These are phyloP conservation scores for Rhopilema esculentum DNA, from an alignment of 30 jellyfish, hydroid and myxozoan species.

Conservation along the genomic window DNA sequence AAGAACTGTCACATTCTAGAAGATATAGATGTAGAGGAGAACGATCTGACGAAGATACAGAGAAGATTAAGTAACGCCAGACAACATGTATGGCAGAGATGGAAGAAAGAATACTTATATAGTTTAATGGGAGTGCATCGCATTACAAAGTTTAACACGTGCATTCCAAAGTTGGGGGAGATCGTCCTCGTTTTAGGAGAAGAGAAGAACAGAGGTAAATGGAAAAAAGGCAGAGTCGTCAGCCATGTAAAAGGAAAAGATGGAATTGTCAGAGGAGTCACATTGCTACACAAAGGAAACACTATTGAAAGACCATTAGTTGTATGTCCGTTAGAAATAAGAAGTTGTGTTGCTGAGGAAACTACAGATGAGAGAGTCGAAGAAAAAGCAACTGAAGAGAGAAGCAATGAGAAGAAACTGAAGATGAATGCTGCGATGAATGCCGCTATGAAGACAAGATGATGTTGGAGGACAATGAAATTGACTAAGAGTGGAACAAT, in stretches of 20 bases:
- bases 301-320: conserved; percentile 41
- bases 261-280: conserved; percentile 27
- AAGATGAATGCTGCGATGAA: conserved; percentile 44
- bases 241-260: conserved; percentile 37
- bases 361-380: conserved; percentile 18
- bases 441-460: conserved; percentile 37
- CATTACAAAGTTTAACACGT: neutral
- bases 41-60: conserved; percentile 6
- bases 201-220: too few relatives aligned
- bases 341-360: conserved; percentile 24
- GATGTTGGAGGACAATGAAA: conserved; percentile 3
- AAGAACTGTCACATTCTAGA: conserved; percentile 27
- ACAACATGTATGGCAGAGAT: conserved; percentile 42
- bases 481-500: conserved; percentile 26
- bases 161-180: conserved; percentile 36
- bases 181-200: too few relatives aligned
- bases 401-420: neutral
- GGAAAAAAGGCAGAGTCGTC: conserved; percentile 34
- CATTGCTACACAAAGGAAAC: conserved; percentile 31
- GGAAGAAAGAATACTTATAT: conserved; percentile 33
- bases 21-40: conserved; percentile 29
- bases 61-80: conserved; percentile 24
- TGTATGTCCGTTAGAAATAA: conserved; percentile 44
- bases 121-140: conserved; percentile 60
- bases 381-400: conserved; percentile 26